These are phyloP conservation scores for Tragelaphus eurycerus DNA, from an alignment of 2,797 vertebrate species.

Conservation along the genomic window DNA sequence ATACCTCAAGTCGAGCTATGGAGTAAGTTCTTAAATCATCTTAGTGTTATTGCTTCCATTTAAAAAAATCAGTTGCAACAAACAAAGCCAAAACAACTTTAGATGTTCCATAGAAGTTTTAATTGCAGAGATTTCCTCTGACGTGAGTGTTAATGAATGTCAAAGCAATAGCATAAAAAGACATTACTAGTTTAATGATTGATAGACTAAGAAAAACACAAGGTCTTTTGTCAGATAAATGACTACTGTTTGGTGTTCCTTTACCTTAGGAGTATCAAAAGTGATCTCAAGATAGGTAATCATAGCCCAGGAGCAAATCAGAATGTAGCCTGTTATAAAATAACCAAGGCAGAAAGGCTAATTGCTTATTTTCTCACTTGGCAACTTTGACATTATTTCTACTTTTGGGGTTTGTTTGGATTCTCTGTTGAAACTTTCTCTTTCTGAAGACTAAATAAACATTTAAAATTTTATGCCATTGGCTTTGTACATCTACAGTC, in stretches of 20 bases:
- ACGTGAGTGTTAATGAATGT: slow-evolving; percentile 88
- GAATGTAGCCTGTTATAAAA: slow-evolving; percentile 76
- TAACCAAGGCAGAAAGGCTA: slow-evolving; percentile 74
- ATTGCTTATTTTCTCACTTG: slow-evolving; percentile 73
- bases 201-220: slow-evolving; percentile 85
- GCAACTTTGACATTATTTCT: slow-evolving; percentile 40
- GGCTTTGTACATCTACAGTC: not conserved
- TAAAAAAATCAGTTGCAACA: slow-evolving; percentile 25
- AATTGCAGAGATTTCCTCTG: slow-evolving; percentile 87
- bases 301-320: slow-evolving; percentile 81
- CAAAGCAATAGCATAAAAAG: slow-evolving; percentile 86
- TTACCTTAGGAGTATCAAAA: slow-evolving; percentile 83
- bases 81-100: slow-evolving; percentile 76
- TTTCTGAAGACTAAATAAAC: slow-evolving; percentile 17
- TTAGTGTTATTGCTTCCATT: slow-evolving; percentile 74
- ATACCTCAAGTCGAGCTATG: not conserved
- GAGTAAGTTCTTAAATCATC: not conserved
- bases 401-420: not conserved
- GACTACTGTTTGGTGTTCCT: slow-evolving; percentile 86
- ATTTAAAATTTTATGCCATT: not conserved
- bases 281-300: slow-evolving; percentile 83
- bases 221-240: slow-evolving; percentile 86
- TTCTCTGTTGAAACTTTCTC: slow-evolving; percentile 1
- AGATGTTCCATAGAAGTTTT: slow-evolving; percentile 83
- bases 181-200: slow-evolving; percentile 89